These are phyloP conservation scores for Thomomys bottae DNA, from an alignment of 2,113 vertebrate species.

Conservation along the genomic window DNA sequence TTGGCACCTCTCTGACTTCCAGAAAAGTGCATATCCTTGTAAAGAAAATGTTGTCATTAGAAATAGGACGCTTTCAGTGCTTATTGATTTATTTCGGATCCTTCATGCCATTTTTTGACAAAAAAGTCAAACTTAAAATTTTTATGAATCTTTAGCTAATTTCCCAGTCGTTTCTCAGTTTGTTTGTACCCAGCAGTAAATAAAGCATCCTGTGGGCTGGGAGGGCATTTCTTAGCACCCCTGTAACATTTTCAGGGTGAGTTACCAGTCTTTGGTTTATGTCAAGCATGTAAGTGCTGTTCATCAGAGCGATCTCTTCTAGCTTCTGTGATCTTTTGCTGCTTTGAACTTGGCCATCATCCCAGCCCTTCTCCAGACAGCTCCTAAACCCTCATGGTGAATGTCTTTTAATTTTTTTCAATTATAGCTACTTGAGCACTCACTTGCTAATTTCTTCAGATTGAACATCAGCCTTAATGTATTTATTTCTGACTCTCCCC, in stretches of 20 bases:
- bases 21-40: background rate
- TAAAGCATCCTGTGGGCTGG: background rate
- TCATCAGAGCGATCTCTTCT: background rate
- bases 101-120: background rate
- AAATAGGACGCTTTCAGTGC: background rate
- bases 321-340: background rate
- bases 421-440: background rate
- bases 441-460: constrained; percentile 46
- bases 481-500: background rate
- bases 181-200: constrained; percentile 22
- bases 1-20: background rate
- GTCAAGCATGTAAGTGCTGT: background rate
- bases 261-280: background rate
- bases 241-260: background rate
- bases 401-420: background rate
- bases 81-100: constrained; percentile 9
- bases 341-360: background rate
- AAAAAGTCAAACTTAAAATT: background rate
- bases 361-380: constrained; percentile 10
- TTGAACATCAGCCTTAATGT: background rate
- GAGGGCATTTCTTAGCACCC: background rate
- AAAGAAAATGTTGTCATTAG: background rate
- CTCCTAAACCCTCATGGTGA: background rate
- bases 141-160: constrained; percentile 21
- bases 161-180: constrained; percentile 3